Evolutionary conservation across 2,888 invertebrate species (phyloP), one percentile per base, ranked within the genome.

Genomic region (Torymus aiolomorphi): DNA sequence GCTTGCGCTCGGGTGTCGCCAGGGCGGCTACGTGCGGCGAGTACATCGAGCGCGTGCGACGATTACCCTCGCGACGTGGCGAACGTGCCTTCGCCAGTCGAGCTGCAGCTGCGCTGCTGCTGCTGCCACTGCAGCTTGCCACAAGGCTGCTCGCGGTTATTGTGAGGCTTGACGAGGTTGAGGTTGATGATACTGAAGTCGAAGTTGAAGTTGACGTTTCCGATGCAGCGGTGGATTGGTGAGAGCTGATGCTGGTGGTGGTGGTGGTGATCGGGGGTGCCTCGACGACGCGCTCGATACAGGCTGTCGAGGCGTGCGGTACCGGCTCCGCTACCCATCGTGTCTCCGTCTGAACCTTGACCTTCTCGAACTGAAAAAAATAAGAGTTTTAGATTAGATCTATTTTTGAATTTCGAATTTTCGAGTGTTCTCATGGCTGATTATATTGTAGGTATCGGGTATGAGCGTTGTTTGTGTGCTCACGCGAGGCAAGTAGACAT

Each of bases 1-100:
- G 76, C 10, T 62, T 65, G 8, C 79, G 76, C 14, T 81, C 78
- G 1, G 79, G 77, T 12, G 81, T 81, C 1, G 70, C 74, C 4
- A 82, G 12, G 8, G 52, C 61, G 8, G 79, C 70, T 1, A 76
- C 74, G 42, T 80, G 80, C 4, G 69, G 18, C n/a, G 82, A 82
- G 62, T 80, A 82, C 80, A 82, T 75, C 14, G 82, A 82, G 10
- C 70, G 77, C 14, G 80, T 82, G 42, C 82, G 82, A 0, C 82
- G 74, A 49, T 77, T 82, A n/a, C 74, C 73, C 12, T 71, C 77
- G 1, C 80, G 80, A 3, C 79, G 54, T 0, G 80, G 77, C 14
- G 80, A 77, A 1, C 74, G 74, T 8, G 42, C 42, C 24, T 67
- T 80, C 3, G 59, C 14, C 4, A 52, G n/a, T 8, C 63, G 12